phyloP scores from a whole-genome alignment of 2,113 vertebrate genomes.

The Neotoma lepida region DNA sequence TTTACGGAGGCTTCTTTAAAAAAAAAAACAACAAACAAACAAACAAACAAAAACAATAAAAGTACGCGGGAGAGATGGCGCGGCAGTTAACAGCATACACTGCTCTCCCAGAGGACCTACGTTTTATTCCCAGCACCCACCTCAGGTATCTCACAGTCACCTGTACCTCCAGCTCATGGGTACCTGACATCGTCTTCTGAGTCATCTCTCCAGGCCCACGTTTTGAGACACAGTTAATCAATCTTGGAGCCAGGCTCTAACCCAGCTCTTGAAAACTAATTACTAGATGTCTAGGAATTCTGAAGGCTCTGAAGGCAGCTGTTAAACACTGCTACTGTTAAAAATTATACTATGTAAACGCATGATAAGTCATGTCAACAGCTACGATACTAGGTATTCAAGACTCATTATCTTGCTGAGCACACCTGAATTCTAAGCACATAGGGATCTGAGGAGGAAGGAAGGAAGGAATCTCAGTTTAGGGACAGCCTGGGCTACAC shows the following conservation, averaged over 20 bases:
- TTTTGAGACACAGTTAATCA: not conserved
- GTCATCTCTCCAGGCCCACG: not conserved
- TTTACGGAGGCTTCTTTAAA: not conserved
- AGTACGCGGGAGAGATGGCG: not conserved
- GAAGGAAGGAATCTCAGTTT: not conserved
- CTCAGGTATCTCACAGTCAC: not conserved
- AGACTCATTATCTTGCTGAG: not conserved
- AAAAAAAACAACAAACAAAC: not conserved
- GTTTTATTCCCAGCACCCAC: not conserved
- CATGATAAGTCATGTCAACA: not conserved
- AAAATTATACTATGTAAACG: not conserved
- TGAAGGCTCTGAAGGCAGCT: not conserved
- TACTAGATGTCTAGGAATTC: not conserved
- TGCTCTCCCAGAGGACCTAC: not conserved
- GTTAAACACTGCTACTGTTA: not conserved
- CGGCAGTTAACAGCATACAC: not conserved
- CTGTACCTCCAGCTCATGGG: not conserved
- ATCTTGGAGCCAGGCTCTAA: not conserved
- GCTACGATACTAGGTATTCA: not conserved
- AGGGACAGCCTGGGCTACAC: not conserved
- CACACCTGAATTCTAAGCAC: not conserved
- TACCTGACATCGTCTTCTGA: not conserved
- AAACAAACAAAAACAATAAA: not conserved
- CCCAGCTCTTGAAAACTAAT: not conserved
- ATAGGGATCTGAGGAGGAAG: not conserved